Conservation (phyloP, 2,888 invertebrate genomes). For the Drosophila gaucha region DNA sequence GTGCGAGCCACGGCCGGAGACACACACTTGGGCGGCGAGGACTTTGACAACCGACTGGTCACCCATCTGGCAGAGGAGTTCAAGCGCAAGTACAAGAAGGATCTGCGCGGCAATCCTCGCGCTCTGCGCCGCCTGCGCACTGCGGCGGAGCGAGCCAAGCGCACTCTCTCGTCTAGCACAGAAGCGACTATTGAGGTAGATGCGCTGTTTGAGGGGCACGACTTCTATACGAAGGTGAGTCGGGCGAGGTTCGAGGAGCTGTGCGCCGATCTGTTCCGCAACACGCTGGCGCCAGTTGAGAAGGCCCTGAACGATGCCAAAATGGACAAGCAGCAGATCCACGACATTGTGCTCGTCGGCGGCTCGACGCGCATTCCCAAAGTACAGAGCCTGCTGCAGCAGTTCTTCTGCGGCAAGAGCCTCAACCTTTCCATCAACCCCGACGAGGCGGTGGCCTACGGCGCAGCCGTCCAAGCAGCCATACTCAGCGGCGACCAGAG, state of each 20-base stretch:
- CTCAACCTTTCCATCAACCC: slow-evolving; percentile 30
- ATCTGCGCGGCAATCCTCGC: slow-evolving; percentile 1
- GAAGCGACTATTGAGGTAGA: slow-evolving; percentile 32
- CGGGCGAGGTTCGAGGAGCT: slow-evolving; percentile 18
- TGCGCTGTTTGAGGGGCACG: slow-evolving; percentile 29
- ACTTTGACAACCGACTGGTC: slow-evolving; percentile 84
- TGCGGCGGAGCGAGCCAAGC: slow-evolving; percentile 31
- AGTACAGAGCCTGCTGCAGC: slow-evolving; percentile 27
- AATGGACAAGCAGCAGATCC: slow-evolving; percentile 32
- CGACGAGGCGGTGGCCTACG: slow-evolving; percentile 32
- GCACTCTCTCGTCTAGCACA: slow-evolving; percentile 28
- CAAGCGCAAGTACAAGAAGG: slow-evolving; percentile 21
- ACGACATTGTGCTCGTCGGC: slow-evolving; percentile 32
- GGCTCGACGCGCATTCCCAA: slow-evolving; percentile 33
- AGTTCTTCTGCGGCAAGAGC: slow-evolving; percentile 30
- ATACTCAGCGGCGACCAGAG: slow-evolving; percentile 31
- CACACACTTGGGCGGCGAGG: slow-evolving; percentile 96
- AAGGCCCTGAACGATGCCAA: slow-evolving; percentile 33
- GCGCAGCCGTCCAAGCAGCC: slow-evolving; percentile 34
- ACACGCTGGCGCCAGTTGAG: slow-evolving; percentile 30
- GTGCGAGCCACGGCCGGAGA: slow-evolving; percentile 98
- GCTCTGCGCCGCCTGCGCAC: slow-evolving; percentile 16
- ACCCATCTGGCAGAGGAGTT: slow-evolving; percentile 29
- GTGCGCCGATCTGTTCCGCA: slow-evolving; percentile 23
- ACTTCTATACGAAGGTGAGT: slow-evolving; percentile 23